Evolutionary conservation across 2,113 vertebrate genomes (phyloP), one percentile per base, ranked within the genome.

Genomic region (Hucho hucho): DNA sequence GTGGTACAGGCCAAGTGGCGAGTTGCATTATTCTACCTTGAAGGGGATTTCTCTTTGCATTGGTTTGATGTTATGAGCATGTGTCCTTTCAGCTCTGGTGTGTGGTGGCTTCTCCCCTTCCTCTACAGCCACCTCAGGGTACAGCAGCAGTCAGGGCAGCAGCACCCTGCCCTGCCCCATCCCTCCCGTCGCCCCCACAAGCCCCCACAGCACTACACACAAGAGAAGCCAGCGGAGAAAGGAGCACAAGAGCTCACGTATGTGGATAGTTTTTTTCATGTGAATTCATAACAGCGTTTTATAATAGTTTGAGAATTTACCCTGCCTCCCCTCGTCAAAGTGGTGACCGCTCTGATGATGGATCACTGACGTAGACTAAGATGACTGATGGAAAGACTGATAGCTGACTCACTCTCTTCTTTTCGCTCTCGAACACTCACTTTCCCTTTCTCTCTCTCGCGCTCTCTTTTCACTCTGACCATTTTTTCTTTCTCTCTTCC

Each of bases 191-290:
- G 37, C 97, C 75, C 93, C 94, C 90, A 98, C 96, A 84, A 97
- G 97, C 20, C 94, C 93, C 46, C 92, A 92, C 75, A 94, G 94
- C 0, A 91, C 94, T 46, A 89, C 93, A 88, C 93, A 92, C 89
- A 94, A 95, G 87, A 94, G 96, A 80, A 93, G 92, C 83, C 88
- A 92, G 64, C 94, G 95, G 83, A 95, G 94, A 81, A 95, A 95
- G 84, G 97, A 98, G 58, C 95, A 98, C 91, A 96, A 95, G 84
- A 98, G 98, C 87, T 98, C 96, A 53, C 0, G 98, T 99, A 93
- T 92, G 95, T 83, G 1, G 1, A 59, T 28, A 32, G 4, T 64
- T 6, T 43, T 43, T 37, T 37, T 25, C 26, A 12, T 43, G 37
- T 43, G 37, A 11, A 43, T 43, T 43, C 37, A 43, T 43, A 43